phyloP scores from a whole-genome alignment of 2,113 vertebrate species.

The Leptobrachium ailaonicum region DNA sequence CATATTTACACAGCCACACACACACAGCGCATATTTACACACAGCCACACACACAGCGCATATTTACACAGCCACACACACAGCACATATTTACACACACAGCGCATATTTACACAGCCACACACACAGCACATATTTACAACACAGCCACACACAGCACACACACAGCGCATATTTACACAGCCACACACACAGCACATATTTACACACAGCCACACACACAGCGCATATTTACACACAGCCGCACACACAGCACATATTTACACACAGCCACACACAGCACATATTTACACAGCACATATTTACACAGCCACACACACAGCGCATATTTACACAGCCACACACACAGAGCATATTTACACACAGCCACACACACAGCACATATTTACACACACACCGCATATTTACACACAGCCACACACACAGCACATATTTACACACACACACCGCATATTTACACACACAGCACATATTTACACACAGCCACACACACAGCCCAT shows the following conservation, averaged over 20 bases:
- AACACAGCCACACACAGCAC: no score
- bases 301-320: no score
- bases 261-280: no score
- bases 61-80: background rate
- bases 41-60: background rate
- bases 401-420: background rate
- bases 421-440: background rate
- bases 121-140: background rate
- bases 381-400: background rate
- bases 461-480: background rate
- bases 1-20: background rate
- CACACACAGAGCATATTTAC: no score
- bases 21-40: background rate
- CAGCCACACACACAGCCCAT: background rate
- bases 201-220: no score
- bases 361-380: background rate
- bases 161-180: no score
- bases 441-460: background rate
- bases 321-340: no score
- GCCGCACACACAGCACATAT: no score
- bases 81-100: background rate
- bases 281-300: no score
- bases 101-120: background rate
- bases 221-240: no score
- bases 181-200: no score